Evolutionary conservation across 1,140 invertebrate species (phyloP).

Genomic region (Leptinotarsa undecemlineata): DNA sequence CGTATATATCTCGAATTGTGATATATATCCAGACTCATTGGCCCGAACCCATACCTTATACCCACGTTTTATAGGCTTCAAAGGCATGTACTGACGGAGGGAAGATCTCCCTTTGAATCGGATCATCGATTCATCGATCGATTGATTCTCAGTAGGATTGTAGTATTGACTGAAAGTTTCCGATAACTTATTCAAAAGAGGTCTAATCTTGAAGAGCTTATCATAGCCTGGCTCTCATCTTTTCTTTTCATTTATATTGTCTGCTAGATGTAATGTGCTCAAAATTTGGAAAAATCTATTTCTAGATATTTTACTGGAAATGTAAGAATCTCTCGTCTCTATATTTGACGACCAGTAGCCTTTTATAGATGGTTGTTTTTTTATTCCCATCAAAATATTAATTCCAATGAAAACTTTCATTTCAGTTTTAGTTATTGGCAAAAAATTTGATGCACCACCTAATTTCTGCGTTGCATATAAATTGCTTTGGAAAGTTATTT

Average conservation of each 20-base stretch:
- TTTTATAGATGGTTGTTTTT: neutral
- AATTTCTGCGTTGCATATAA: constrained; percentile 11
- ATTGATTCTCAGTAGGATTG: constrained; percentile 3
- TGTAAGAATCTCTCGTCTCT: neutral
- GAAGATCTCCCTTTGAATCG: constrained; percentile 45
- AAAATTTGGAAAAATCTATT: neutral
- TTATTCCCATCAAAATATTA: neutral
- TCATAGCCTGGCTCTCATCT: neutral
- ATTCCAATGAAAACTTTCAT: neutral
- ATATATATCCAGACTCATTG: no score
- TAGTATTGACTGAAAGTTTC: no score
- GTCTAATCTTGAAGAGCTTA: constrained; percentile 6
- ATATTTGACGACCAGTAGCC: neutral
- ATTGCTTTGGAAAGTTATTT: constrained; percentile 1
- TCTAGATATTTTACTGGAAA: constrained; percentile 4
- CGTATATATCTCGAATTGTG: no score
- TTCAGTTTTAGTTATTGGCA: neutral
- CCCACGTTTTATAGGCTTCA: constrained; percentile 51
- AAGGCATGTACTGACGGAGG: constrained; percentile 48
- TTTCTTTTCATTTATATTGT: neutral
- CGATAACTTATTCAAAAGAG: neutral
- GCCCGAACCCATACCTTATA: constrained; percentile 48
- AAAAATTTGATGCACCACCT: neutral
- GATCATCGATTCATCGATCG: constrained; percentile 35
- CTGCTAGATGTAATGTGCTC: neutral